Conservation (phyloP, 2,797 vertebrate species). For the Peromyscus aztecus region DNA sequence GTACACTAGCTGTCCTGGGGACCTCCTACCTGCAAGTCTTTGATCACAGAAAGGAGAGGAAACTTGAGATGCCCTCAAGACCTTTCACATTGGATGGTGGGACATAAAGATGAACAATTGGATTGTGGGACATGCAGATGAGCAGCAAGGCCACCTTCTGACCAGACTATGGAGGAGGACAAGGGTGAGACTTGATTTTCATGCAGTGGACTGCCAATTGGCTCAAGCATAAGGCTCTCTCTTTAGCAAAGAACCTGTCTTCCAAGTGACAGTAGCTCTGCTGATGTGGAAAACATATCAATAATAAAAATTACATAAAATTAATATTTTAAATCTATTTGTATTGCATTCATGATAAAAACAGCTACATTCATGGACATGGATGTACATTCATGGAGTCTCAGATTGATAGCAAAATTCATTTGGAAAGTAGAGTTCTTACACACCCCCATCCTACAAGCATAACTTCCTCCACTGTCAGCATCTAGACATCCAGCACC, state of each 20-base stretch:
- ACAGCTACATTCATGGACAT: not conserved
- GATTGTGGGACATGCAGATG: no score
- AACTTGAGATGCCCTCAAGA: not conserved
- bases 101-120: not conserved
- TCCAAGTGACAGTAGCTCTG: not conserved
- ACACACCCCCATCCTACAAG: not conserved
- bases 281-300: not conserved
- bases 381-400: no score
- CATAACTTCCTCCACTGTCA: not conserved
- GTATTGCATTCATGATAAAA: constrained; percentile 14
- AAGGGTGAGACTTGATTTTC: not conserved
- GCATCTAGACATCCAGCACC: not conserved
- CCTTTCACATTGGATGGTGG: not conserved
- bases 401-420: not conserved
- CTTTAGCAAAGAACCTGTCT: not conserved
- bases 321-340: constrained; percentile 6
- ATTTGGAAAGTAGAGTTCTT: not conserved
- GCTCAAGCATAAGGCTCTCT: not conserved
- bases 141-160: not conserved
- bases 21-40: not conserved
- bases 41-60: not conserved
- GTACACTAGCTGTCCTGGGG: not conserved
- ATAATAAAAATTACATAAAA: constrained; percentile 35
- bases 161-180: not conserved
- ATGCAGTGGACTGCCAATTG: not conserved